A percentile compares a stretch with the other conserved stretches of the same genome.
Conservation (phyloP, 2,797 vertebrate genomes). For the Trematomus bernacchii region DNA sequence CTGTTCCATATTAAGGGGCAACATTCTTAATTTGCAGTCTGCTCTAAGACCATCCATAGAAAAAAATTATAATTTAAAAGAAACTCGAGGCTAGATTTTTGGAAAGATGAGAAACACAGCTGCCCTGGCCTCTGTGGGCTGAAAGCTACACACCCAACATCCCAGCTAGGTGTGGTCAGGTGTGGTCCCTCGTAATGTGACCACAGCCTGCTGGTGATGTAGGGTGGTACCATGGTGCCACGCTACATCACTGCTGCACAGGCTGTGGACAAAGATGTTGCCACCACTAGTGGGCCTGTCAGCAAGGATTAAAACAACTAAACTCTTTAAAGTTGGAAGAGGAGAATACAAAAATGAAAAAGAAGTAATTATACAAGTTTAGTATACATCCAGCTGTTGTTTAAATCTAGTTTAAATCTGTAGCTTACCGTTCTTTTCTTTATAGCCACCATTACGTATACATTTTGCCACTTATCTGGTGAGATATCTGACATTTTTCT, state of each 20-base stretch:
- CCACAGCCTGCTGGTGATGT: conserved; percentile 4
- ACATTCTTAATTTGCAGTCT: not conserved
- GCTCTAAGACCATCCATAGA: not conserved
- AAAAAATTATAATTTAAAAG: not conserved
- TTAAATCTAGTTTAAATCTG: not conserved
- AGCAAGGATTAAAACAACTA: not conserved
- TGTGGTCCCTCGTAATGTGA: not conserved
- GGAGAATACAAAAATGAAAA: no score
- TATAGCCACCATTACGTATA: not conserved
- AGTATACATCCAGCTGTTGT: not conserved
- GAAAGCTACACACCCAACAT: conserved; percentile 8
- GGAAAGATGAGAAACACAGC: not conserved
- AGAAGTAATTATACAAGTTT: no score
- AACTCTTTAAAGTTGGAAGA: not conserved
- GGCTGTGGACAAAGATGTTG: not conserved
- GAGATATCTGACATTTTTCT: not conserved
- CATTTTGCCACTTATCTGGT: not conserved
- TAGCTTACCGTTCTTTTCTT: not conserved
- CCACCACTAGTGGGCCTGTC: not conserved
- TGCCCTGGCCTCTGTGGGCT: not conserved
- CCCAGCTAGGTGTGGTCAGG: conserved; percentile 13
- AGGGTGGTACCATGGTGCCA: not conserved
- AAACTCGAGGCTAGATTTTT: not conserved
- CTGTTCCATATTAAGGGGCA: not conserved
- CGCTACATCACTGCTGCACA: not conserved